Percentiles rank a stretch among this genome's conserved stretches.
phyloP scores from a whole-genome alignment of 2,888 invertebrate species.

The Nomada ruficornis region DNA sequence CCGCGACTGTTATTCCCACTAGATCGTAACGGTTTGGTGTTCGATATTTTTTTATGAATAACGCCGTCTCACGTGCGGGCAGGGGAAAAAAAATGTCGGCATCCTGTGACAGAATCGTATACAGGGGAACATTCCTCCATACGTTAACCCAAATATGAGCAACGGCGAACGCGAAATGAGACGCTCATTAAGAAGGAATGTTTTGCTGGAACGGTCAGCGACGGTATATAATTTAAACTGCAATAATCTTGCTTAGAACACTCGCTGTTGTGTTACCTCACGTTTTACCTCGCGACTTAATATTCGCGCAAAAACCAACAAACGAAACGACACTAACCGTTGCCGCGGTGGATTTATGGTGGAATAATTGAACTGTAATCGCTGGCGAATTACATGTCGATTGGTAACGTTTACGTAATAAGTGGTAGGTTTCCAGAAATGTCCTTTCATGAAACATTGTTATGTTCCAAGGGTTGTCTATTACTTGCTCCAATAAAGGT shows the following conservation, averaged over 20 bases:
- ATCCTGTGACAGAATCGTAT: slow-evolving; percentile 41
- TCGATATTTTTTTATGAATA: slow-evolving; percentile 44
- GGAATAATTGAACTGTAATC: slow-evolving; percentile 51
- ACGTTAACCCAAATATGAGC: slow-evolving; percentile 81
- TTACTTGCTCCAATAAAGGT: neutral
- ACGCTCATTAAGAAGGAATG: slow-evolving; percentile 81
- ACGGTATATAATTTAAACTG: slow-evolving; percentile 66
- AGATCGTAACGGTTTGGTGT: neutral
- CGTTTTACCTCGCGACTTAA: slow-evolving; percentile 26
- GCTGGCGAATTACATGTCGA: slow-evolving; percentile 16
- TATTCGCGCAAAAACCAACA: slow-evolving; percentile 47
- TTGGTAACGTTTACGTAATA: slow-evolving; percentile 21
- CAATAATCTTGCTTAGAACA: slow-evolving; percentile 62
- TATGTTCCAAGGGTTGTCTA: neutral
- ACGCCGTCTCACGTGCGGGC: neutral
- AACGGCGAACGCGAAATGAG: slow-evolving; percentile 70
- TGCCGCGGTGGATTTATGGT: slow-evolving; percentile 19
- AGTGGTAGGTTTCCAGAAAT: neutral
- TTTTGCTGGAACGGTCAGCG: slow-evolving; percentile 59
- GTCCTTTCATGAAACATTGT: neutral
- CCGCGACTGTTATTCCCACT: neutral
- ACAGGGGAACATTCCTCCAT: slow-evolving; percentile 78
- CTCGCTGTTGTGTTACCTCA: slow-evolving; percentile 37
- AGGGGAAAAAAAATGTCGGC: slow-evolving; percentile 32
- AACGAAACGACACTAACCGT: slow-evolving; percentile 33